Conservation (phyloP, 2,888 invertebrate genomes). For the Drosophila pseudotalamancana region DNA sequence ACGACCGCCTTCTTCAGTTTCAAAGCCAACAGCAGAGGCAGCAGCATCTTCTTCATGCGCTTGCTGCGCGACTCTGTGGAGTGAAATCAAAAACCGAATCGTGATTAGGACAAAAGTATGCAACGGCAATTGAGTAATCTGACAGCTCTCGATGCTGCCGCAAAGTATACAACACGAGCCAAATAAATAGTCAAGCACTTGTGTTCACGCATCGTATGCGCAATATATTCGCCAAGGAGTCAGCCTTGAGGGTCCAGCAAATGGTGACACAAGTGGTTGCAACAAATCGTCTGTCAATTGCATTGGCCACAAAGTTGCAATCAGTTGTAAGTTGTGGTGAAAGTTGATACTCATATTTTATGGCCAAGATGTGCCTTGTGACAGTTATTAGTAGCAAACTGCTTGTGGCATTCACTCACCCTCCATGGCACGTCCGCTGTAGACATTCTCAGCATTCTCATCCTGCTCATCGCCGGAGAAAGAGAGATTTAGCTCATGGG, state of each 20-base stretch:
- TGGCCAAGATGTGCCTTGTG: conserved; percentile 12
- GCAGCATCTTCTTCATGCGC: conserved; percentile 86
- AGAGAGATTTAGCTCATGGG: conserved; percentile 85
- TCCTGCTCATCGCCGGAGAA: conserved; percentile 82
- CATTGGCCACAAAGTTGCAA: conserved; percentile 10
- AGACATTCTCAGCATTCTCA: conserved; percentile 78
- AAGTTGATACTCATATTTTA: conserved; percentile 14
- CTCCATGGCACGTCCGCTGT: conserved; percentile 82
- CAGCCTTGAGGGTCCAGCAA: neutral
- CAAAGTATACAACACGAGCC: conserved; percentile 44
- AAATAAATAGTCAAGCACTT: neutral
- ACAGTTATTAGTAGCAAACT: neutral
- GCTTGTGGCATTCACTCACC: conserved; percentile 71
- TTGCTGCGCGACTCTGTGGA: conserved; percentile 86
- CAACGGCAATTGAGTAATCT: neutral
- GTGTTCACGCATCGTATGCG: conserved; percentile 35
- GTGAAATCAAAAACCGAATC: conserved; percentile 7
- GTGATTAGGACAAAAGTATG: conserved; percentile 42
- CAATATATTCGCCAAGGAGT: conserved; percentile 24
- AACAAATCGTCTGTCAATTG: conserved; percentile 21
- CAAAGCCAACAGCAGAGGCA: conserved; percentile 87
- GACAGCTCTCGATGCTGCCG: neutral
- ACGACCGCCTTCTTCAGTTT: conserved; percentile 87
- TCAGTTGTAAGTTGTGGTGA: conserved; percentile 12
- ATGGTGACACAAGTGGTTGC: neutral